phyloP scores from a whole-genome alignment of 2,113 vertebrate genomes.

The Sialia sialis region DNA sequence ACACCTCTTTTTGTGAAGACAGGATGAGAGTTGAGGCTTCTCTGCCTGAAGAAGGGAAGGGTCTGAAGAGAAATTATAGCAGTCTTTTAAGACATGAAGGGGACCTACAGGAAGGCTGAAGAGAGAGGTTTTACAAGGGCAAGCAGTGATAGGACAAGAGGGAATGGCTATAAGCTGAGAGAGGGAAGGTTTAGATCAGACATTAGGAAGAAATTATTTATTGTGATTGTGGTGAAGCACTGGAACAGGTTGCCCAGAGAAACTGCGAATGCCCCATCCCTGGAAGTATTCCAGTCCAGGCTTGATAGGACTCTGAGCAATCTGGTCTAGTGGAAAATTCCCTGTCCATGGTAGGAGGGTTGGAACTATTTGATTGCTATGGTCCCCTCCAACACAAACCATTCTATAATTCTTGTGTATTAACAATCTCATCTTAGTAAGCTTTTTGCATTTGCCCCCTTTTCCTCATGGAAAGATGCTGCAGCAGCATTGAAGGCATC shows the following conservation, averaged over 20 bases:
- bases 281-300: background rate
- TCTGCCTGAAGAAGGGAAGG: background rate
- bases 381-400: background rate
- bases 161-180: background rate
- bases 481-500: background rate
- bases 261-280: background rate
- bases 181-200: background rate
- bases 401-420: background rate
- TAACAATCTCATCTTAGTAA: background rate
- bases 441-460: background rate
- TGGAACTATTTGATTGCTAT: background rate
- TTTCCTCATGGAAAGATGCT: background rate
- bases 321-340: background rate
- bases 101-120: background rate
- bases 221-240: background rate
- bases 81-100: background rate
- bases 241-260: background rate
- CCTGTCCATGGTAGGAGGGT: accelerated
- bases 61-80: background rate
- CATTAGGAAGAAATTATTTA: background rate
- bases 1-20: background rate
- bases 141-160: background rate
- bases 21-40: background rate
- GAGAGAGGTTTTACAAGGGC: background rate
- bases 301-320: background rate